Conservation (phyloP, 2,797 vertebrate genomes). For the Hypotaenidia philippensis region DNA sequence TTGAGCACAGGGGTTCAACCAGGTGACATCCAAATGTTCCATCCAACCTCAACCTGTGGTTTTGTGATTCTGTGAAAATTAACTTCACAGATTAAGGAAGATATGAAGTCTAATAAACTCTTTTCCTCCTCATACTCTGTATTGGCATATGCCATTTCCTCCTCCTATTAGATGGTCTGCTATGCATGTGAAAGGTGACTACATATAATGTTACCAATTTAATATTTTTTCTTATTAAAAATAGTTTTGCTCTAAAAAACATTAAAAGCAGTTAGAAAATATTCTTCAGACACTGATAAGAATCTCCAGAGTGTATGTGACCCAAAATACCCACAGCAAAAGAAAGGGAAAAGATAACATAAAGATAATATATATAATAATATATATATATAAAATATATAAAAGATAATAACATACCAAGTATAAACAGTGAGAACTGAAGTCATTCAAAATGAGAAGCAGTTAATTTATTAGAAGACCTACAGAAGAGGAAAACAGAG, state of each 20-base stretch:
- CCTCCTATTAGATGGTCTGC: not conserved
- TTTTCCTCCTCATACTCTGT: not conserved
- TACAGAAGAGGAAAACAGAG: not conserved
- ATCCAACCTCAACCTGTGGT: not conserved
- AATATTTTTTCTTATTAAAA: not conserved
- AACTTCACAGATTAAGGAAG: not conserved
- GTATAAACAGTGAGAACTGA: not conserved
- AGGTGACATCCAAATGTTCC: not conserved
- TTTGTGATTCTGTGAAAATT: not conserved
- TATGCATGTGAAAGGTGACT: not conserved
- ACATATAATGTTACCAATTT: not conserved
- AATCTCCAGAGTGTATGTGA: not conserved
- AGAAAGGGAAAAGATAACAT: not conserved
- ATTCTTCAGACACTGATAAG: not conserved
- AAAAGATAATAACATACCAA: not conserved
- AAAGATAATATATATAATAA: too few species aligned
- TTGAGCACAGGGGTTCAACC: not conserved
- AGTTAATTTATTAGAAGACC: not conserved
- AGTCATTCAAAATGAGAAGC: not conserved
- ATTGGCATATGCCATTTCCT: not conserved
- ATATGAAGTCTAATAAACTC: not conserved
- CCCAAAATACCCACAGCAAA: not conserved
- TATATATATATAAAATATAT: too few species aligned
- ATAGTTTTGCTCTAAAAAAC: fast-evolving
- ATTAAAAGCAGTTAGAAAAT: not conserved